Evolutionary conservation across 1,140 invertebrate genomes (phyloP).

Genomic region (Pygmarrhopalites habei): DNA sequence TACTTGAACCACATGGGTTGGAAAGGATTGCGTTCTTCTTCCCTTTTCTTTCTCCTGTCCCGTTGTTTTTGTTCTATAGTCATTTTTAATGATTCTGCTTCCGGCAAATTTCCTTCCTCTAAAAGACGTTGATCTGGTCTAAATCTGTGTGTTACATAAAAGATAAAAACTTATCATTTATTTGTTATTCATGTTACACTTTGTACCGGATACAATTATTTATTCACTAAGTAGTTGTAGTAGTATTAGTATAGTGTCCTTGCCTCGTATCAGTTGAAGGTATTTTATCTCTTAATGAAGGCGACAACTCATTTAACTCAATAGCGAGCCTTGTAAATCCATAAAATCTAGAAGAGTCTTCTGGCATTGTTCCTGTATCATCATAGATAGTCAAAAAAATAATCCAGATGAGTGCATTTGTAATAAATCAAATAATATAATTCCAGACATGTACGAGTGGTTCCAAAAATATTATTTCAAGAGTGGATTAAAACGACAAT

Average conservation of each 20-base stretch:
- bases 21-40: slow-evolving; percentile 50
- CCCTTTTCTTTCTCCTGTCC: slow-evolving; percentile 56
- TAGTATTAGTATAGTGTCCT: neutral
- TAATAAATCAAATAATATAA: too few relatives aligned
- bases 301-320: slow-evolving; percentile 71
- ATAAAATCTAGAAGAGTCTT: slow-evolving; percentile 72
- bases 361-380: slow-evolving; percentile 61
- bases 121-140: slow-evolving; percentile 55
- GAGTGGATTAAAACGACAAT: too few relatives aligned
- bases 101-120: slow-evolving; percentile 66
- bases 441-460: too few relatives aligned
- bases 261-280: slow-evolving; percentile 63
- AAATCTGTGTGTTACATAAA: slow-evolving; percentile 44
- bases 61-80: slow-evolving; percentile 61
- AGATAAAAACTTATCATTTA: too few relatives aligned
- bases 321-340: slow-evolving; percentile 79
- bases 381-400: too few relatives aligned
- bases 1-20: slow-evolving; percentile 60
- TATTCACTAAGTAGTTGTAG: neutral
- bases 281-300: slow-evolving; percentile 54
- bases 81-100: slow-evolving; percentile 63
- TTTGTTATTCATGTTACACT: too few relatives aligned
- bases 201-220: too few relatives aligned
- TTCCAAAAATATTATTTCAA: too few relatives aligned
- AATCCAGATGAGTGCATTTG: too few relatives aligned